Base-by-base conservation (phyloP, 2,888 invertebrate genomes). In the Phaedon cochleariae region DNA sequence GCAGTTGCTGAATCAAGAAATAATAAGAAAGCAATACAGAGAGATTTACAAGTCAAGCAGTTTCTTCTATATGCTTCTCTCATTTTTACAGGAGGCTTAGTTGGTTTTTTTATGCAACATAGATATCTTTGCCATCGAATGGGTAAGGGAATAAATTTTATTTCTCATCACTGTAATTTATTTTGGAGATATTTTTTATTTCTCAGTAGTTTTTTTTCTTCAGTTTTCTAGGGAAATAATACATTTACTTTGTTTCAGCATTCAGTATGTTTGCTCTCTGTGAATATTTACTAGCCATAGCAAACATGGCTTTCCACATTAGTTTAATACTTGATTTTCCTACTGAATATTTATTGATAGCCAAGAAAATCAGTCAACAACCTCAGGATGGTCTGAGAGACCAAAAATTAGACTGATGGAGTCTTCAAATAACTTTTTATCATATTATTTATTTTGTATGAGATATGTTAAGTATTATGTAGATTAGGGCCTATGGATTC, bases 251-350 rank as follows among this genome's bases (percentile, higher is more conserved):
- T 46, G 20, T 88, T 88, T 73, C 87, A 96, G 97, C 96, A 52
- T 97, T 97, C 85, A 96, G 95, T 81, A 93, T 93, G 92, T 97
- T 97, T 86, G 95, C 97, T 1, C 87, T 94, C 64, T 96, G 94
- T 83, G 97, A 97, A 84, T 97, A 97, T 83, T 87, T 95, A 79
- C 92, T 97, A 79, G 96, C 96, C 62, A 90, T 92, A 60, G 91
- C 94, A 73, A 97, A 96, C 84, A 96, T 97, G 94, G 92, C 92
- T 64, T 97, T 95, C 85, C 96, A 97, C 80, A 90, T 94, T 71
- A 92, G 95, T 41, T 93, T 95, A 60, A 91, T 94, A 65, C 86
- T 91, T 79, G 96, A 97, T 84, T 93, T 97, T 82, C 93, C 94
- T 12, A 88, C 90, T 52, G 94, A 95, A 82, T 89, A 92, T 76